Percentiles rank a stretch among this genome's conserved stretches.
These are phyloP conservation scores for Ascaphus truei DNA, from an alignment of 2,113 vertebrate species.

Conservation along the genomic window DNA sequence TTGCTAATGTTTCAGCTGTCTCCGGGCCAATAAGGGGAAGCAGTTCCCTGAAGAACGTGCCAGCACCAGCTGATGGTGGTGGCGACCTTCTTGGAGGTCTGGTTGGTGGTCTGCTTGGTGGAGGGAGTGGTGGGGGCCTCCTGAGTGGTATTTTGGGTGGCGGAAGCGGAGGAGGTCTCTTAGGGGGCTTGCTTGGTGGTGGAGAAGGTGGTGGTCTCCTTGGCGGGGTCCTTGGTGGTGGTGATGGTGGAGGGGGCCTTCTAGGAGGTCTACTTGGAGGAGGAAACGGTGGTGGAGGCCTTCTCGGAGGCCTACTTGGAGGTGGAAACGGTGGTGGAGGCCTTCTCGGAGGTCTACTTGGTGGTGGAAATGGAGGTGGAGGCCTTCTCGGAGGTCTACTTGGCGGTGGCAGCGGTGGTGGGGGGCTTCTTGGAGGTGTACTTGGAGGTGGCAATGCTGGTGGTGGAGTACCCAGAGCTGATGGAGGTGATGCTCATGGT, in stretches of 20 bases:
- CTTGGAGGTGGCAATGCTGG: constrained; percentile 40
- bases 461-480: constrained; percentile 37
- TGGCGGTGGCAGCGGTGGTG: background rate
- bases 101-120: constrained; percentile 48
- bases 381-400: background rate
- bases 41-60: background rate
- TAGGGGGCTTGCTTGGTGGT: constrained; percentile 34
- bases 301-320: constrained; percentile 41
- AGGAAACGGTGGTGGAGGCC: constrained; percentile 12
- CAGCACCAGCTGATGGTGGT: background rate
- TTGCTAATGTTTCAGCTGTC: constrained; percentile 46
- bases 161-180: constrained; percentile 6
- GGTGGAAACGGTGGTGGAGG: constrained; percentile 41
- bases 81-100: constrained; percentile 36
- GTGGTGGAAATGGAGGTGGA: background rate
- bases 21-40: constrained; percentile 34
- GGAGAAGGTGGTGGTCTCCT: background rate
- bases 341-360: constrained; percentile 17
- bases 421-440: constrained; percentile 18
- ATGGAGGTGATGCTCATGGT: constrained; percentile 19
- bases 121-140: constrained; percentile 39
- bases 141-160: constrained; percentile 47
- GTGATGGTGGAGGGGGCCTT: background rate
- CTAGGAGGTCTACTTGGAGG: constrained; percentile 6
- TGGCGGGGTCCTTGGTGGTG: constrained; percentile 9